Evolutionary conservation across 2,113 vertebrate genomes (phyloP).

Genomic region (Onychostruthus taczanowskii): DNA sequence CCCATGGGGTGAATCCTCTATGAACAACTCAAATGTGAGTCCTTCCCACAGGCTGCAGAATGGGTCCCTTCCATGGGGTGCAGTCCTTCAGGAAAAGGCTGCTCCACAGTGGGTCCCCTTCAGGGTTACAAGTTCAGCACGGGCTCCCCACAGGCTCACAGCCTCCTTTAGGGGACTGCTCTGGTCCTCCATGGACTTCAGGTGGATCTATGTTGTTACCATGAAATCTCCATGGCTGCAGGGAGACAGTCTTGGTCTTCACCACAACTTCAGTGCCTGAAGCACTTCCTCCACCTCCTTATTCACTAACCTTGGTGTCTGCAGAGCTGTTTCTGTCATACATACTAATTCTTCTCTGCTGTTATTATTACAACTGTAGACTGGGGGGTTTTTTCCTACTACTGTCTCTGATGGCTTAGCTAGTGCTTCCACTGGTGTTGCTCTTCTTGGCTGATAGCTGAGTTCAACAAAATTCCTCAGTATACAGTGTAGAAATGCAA

Average conservation of each 20-base stretch:
- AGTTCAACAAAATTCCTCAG: neutral
- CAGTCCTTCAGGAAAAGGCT: neutral
- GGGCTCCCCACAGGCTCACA: neutral
- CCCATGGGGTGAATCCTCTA: neutral
- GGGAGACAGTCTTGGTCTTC: neutral
- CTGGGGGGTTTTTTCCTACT: rapidly evolving
- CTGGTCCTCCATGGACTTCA: neutral
- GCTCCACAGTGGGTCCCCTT: neutral
- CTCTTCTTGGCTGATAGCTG: neutral
- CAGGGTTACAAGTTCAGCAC: rapidly evolving
- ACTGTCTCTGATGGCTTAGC: neutral
- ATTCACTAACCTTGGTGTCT: neutral
- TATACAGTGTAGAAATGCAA: neutral
- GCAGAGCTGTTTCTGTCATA: neutral
- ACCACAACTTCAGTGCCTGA: neutral
- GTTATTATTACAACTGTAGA: neutral
- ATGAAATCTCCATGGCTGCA: neutral
- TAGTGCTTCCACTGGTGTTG: neutral
- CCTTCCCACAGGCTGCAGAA: neutral
- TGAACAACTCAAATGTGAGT: neutral
- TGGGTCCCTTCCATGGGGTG: neutral
- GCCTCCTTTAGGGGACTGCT: neutral
- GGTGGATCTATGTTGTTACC: neutral
- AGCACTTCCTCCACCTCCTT: neutral
- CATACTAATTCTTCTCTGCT: neutral